Evolutionary conservation across 2,888 invertebrate species (phyloP), one percentile per base, ranked within the genome.

Genomic region (Ochlodes sylvanus): DNA sequence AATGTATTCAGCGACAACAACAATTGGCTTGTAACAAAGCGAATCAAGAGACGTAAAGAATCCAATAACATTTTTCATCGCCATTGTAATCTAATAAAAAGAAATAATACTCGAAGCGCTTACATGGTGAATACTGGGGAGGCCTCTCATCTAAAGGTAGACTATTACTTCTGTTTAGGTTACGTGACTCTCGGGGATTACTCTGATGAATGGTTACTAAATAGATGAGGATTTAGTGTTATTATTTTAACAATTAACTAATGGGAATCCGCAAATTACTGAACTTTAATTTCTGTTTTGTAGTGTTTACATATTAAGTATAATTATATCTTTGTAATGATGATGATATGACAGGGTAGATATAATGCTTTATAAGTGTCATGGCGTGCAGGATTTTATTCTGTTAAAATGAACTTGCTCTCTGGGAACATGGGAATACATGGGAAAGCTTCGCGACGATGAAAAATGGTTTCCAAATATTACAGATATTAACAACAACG

Each of bases 61-160:
- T 56, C 55, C 67, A 67, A 67, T 67, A 67, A 67, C 55, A 67
- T 61, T 67, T 67, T 67, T 62, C 67, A 67, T 67, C 47, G 61
- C 61, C 34, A 21, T 65, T 50, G 58, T 58, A 58, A 52, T 17
- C 42, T 9, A 60, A 41, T 60, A 54, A 60, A 56, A 65, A 52
- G 38, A 12, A 64, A 50, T 6, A n/a, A n/a, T n/a, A 38, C 19
- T 50, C 58, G 65, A 12, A 41, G 10, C 21, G 32, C 21, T n/a
- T n/a, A 5, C n/a, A n/a, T 14, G 4, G 14, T 6, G 42, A 9
- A 10, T 27, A 27, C 27, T 27, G 27, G 27, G 5, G 5, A 5
- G 38, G 38, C 7, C 9, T 38, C 38, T 5, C 2, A 14, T 14
- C 42, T 42, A 3, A 6, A 5, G 42, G 42, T 42, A 42, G 0